phyloP scores from a whole-genome alignment of 92 coral and sea anemone genomes.

The Umimayanthus kanabou region DNA sequence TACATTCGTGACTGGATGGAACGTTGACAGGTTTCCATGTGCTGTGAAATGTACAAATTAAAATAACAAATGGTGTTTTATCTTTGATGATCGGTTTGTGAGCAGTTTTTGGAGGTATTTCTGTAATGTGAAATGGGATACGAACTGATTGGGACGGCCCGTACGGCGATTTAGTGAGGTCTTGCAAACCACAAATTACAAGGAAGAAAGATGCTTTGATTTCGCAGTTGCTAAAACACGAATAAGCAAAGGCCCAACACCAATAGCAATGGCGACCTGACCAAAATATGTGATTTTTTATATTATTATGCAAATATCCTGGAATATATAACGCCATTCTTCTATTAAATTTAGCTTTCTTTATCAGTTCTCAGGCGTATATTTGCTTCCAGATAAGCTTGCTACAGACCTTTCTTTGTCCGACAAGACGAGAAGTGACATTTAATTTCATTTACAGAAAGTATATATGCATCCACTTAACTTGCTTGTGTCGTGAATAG shows the following conservation, averaged over 20 bases:
- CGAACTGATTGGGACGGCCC: not conserved
- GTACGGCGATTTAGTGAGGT: constrained; percentile 23
- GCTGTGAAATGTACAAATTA: not conserved
- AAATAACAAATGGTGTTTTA: not conserved
- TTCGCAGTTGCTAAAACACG: not conserved
- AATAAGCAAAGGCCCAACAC: not conserved
- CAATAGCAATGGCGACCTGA: not conserved
- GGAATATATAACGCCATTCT: too few species aligned
- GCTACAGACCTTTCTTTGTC: constrained; percentile 34
- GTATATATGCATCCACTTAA: constrained; percentile 5
- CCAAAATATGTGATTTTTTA: not conserved
- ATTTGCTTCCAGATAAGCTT: constrained; percentile 1
- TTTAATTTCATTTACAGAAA: not conserved
- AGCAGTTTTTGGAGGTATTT: constrained; percentile 7
- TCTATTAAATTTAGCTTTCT: not conserved
- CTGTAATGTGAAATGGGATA: constrained; percentile 25
- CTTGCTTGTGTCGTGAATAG: not conserved
- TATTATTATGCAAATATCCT: not conserved
- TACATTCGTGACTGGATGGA: not conserved
- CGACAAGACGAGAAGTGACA: constrained; percentile 11
- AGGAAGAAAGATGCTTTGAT: constrained; percentile 35
- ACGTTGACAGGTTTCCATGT: not conserved
- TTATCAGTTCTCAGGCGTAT: not conserved
- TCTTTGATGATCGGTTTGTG: not conserved
- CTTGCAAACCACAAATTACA: constrained; percentile 20